Evolutionary conservation across 2,888 invertebrate genomes (phyloP), one percentile per base, ranked within the genome.

Genomic region (Drosophila flavopinicola): DNA sequence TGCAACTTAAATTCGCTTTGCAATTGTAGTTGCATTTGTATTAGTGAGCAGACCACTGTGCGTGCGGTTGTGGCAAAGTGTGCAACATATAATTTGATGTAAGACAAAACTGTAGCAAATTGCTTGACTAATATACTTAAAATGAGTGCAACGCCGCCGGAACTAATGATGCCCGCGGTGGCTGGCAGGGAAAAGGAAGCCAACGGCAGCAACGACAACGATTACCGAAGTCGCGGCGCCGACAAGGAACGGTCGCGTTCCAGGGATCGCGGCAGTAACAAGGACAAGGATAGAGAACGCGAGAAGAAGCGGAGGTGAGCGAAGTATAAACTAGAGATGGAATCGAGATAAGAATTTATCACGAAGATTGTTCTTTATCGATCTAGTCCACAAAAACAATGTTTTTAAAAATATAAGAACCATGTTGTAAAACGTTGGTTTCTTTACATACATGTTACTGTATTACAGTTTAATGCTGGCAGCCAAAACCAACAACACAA

Each of bases 191-290:
- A 79, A 38, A 60, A 61, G 11, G 76, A 83, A 41, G 48, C 77
- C 4, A 79, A 87, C 37, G 75, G 82, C 27, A 42, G 61, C 41
- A 66, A 44, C n/a, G 63, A 71, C 1, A 61, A 60, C n/a, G 74
- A 68, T 13, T 73, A 85, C 56, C 90, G 75, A 70, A 90, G 83
- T 32, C 78, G 78, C 15, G 48, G 52, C 49, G 44, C 47, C 23
- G 76, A 85, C 30, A 87, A 87, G 35, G 87, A 86, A 15, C 83
- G 84, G 7, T 86, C 87, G 0, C 78, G 78, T 37, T 88, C 88
- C 0, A 65, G 75, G 58, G 86, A 79, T 57, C 85, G 69, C 25
- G 74, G 77, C 54, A 56, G 69, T 13, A 77, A 79, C n/a, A 82
- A 72, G 47, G 84, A 68, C 11, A 88, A 70, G 54, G 78, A 77